Base-by-base conservation (phyloP, 2,888 invertebrate species). In the Plusia festucae region DNA sequence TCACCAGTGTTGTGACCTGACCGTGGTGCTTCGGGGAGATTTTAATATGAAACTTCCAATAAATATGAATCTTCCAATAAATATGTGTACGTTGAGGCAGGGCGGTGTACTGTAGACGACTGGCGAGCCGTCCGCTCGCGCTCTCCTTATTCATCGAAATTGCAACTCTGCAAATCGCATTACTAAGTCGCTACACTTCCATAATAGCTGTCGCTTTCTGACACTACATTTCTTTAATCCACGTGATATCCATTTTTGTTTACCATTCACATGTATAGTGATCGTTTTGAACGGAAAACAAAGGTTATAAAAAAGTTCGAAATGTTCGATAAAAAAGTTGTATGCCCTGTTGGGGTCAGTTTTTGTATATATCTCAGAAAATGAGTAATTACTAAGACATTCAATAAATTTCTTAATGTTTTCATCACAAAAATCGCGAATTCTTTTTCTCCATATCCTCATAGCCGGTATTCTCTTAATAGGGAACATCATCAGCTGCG, bases 351-450 rank as follows among this genome's bases (percentile, higher is more conserved):
- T 57, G 15, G 57, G 49, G 49, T 57, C 49, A 27, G 46, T 13
- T 57, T 57, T 30, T n/a, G 27, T 18, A 57, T 57, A 57, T n/a
- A 49, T 57, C 15, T 57, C 49, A 46, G 57, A 57, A 30, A 57
- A 57, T 18, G 49, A 30, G 22, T n/a, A 49, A 44, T 15, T 49
- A 57, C 30, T 49, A 46, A 57, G 46, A 49, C 49, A 57, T 16
- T 57, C 30, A 18, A 18, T 49, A 30, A 57, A 57, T 49, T 57
- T 57, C 30, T 22, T 30, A 22, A 49, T 30, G 44, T 51, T 57
- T 11, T 49, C 27, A 57, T 49, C 30, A 30, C 57, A 49, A 30
- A 18, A 30, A 49, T 49, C 49, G 8, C 49, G 49, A 8, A 11
- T 56, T 11, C n/a, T 11, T 15, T 30, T 56, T 20, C 44, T 20